phyloP scores from a whole-genome alignment of 2,888 invertebrate species.

The Sminthurinus aureus region DNA sequence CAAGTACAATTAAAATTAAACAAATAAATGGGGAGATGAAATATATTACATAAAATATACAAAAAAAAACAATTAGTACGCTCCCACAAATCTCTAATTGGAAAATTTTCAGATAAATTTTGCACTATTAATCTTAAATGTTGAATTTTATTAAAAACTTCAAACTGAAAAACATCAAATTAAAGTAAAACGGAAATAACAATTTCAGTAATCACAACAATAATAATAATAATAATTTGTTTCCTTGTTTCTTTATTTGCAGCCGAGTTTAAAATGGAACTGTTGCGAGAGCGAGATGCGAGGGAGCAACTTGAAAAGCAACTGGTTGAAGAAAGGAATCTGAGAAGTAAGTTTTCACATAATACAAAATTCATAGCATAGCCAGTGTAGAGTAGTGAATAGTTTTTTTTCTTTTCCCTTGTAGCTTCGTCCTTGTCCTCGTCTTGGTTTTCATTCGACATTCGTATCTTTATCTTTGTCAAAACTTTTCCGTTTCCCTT shows the following conservation, averaged over 20 bases:
- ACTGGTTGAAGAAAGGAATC: slow-evolving; percentile 91
- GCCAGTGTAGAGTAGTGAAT: background rate
- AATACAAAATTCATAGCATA: background rate
- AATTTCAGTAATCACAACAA: background rate
- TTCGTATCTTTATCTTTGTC: slow-evolving; percentile 17
- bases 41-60: too few relatives aligned
- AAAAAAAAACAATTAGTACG: too few relatives aligned
- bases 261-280: slow-evolving; percentile 97
- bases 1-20: too few relatives aligned
- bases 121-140: background rate
- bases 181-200: background rate
- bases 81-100: too few relatives aligned
- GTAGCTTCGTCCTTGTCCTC: slow-evolving; percentile 19
- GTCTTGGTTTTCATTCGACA: background rate
- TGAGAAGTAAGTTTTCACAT: slow-evolving; percentile 78
- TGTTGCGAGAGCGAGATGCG: slow-evolving; percentile 89
- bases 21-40: too few relatives aligned
- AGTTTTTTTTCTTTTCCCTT: slow-evolving; percentile 8
- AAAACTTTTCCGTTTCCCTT: background rate
- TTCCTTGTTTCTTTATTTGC: slow-evolving; percentile 65
- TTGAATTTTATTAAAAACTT: too few relatives aligned
- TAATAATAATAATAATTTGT: background rate
- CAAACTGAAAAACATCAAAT: too few relatives aligned
- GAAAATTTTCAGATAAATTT: slow-evolving; percentile 4
- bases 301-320: slow-evolving; percentile 94